Base-by-base conservation (phyloP, 2,888 invertebrate species). In the Orchesella flavescens region DNA sequence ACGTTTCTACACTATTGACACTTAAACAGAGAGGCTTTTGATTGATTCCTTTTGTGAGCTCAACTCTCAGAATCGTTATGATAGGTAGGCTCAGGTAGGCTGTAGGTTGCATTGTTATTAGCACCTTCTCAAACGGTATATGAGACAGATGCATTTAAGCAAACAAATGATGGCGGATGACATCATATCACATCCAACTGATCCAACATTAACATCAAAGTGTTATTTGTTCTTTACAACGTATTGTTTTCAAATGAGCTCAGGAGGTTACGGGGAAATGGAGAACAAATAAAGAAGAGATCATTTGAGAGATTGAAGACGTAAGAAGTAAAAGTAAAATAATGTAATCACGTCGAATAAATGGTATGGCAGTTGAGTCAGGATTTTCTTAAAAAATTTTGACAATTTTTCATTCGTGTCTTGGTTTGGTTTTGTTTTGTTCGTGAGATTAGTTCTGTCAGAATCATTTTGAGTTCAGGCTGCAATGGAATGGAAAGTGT, bases 11-110 rank as follows among this genome's bases (percentile, higher is more conserved):
- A 49, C 10, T 65, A 75, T 65, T 65, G 65, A 34, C 53, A 75
- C 53, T 65, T 75, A 75, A 65, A 34, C 55, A 53, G 74, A n/a
- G n/a, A n/a, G 24, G n/a, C 34, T 75, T 69, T 57, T 69, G 69
- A 77, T 61, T 57, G 68, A 65, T 57, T 69, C 19, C 49, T 77
- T 46, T 77, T 68, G 68, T 59, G 2, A 34, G n/a, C 34, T 77
- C 66, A 9, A 0, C 55, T 66, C 57, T 55, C 69, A 69, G 44
- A 69, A 46, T 57, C 9, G 57, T 69, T 77, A 77, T 68, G 66
- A 76, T 77, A 46, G 46, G 59, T 59, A 53, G 19, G 21, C n/a
- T n/a, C n/a, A n/a, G n/a, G n/a, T n/a, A n/a, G n/a, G n/a, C n/a
- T n/a, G n/a, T n/a, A n/a, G 49, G 49, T 49, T 49, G 1, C 12